Evolutionary conservation across 2,113 vertebrate genomes (phyloP), one percentile per base, ranked within the genome.

Genomic region (Kobus ellipsiprymnus): DNA sequence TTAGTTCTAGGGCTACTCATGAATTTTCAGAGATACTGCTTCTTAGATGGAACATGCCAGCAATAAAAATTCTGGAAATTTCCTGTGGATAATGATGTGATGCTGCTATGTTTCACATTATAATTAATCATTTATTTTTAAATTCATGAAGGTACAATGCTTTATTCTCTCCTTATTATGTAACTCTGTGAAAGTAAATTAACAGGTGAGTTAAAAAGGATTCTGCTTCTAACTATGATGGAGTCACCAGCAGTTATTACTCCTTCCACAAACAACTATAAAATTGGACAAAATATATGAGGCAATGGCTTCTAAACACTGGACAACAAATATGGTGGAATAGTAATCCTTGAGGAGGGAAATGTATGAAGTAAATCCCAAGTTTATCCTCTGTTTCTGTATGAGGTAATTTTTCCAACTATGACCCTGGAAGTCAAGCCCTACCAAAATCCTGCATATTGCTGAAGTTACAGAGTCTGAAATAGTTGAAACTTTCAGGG

Each of bases 1-100:
- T 71, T 94, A 50, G 44, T 85, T 94, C 36, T 74, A 90, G 60
- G 21, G 30, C 36, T 95, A 40, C 77, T 95, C 5, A 80, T 82
- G 29, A 92, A 83, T 97, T 96, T 93, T 82, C 82, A 95, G 52
- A 93, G 44, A 33, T 60, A 87, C 5, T 82, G 10, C 55, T 97
- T 77, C 40, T 87, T 74, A 50, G 2, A 33, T 62, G 74, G 46
- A 93, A 62, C 27, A 17, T 71, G 40, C 92, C 16, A 52, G 27
- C 46, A 15, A 74, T 64, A 33, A 85, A 57, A 90, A n/a, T 30
- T 82, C 59, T 60, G 1, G 30, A 90, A 71, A 7, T 30, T 86
- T 90, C 48, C 8, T 46, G 12, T 48, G 25, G 30, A n/a, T 84
- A 62, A 48, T 64, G 67, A 67, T 90, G 21, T 25, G 16, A 80